Evolutionary conservation across 2,888 invertebrate genomes (phyloP), one percentile per base, ranked within the genome.

Genomic region (Cecidostiba fungosa): DNA sequence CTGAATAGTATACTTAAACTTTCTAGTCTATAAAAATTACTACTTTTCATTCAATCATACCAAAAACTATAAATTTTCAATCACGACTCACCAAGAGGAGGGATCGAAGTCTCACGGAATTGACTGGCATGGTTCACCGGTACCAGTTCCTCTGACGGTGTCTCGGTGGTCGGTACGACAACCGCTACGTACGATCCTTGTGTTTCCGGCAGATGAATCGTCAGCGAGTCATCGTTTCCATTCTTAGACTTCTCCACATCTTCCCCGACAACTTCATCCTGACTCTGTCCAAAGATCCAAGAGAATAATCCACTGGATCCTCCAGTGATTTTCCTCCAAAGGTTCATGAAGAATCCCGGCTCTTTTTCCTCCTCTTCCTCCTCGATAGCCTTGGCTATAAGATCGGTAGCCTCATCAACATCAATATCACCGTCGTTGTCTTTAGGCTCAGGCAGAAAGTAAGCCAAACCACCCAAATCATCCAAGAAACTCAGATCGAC

Each of bases 401-500:
- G 32, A 36, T 50, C 76, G 32, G 73, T 50, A 0, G 74, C 77
- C 12, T 82, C 76, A 32, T 59, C 72, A 0, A 66, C 76, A n/a
- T n/a, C n/a, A n/a, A n/a, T n/a, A 1, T 82, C 76, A n/a, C 32
- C 72, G 1, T 84, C 78, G 32, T 79, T 86, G 29, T 87, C 87
- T 16, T 43, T 50, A 1, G 77, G 62, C 0, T 79, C 62, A 0
- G 89, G 89, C 43, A 89, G 50, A 16, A 88, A 87, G 32, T 36
- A 12, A 19, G 88, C 87, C 14, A 89, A 62, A 0, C 87, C 89
- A 3, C 88, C 88, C 5, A 89, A 82, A 39, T 89, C 81, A 59
- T 89, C 87, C 5, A 90, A 82, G 47, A 90, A 88, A 54, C 87
- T 89, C n/a, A 87, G 79, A 50, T 89, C 88, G 3, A 12, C n/a